A percentile compares a stretch with the other conserved stretches of the same genome.
Conservation (phyloP, 2,797 vertebrate species). For the Craterocephalus amniculus region DNA sequence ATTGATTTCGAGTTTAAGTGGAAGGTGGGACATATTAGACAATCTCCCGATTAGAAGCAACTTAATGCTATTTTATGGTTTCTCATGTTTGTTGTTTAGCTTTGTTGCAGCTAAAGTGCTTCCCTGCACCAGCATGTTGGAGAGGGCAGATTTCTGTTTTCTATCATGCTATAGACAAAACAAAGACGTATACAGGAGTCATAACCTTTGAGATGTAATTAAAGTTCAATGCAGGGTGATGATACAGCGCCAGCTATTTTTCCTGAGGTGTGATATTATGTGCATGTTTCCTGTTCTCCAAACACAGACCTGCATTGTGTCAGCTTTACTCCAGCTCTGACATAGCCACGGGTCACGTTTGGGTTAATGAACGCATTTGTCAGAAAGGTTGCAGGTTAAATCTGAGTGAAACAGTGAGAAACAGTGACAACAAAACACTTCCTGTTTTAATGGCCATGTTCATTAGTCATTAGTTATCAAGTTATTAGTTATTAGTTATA, state of each 20-base stretch:
- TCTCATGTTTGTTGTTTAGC: too few species aligned
- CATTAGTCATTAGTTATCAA: conserved; percentile 38
- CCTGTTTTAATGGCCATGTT: conserved; percentile 54
- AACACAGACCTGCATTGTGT: conserved; percentile 48
- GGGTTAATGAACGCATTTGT: conserved; percentile 48
- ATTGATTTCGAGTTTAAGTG: too few species aligned
- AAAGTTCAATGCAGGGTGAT: neutral
- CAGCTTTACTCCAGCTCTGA: conserved; percentile 50
- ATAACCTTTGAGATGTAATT: neutral
- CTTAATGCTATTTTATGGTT: too few species aligned
- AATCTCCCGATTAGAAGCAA: too few species aligned
- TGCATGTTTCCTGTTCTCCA: conserved; percentile 1
- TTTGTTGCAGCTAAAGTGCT: too few species aligned
- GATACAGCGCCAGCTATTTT: conserved; percentile 1
- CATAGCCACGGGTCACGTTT: conserved; percentile 48
- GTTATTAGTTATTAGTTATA: too few species aligned
- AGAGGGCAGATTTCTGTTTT: too few species aligned
- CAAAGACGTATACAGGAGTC: too few species aligned
- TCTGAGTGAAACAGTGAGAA: conserved; percentile 32
- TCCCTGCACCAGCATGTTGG: too few species aligned
- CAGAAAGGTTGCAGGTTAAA: conserved; percentile 60
- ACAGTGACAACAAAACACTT: conserved; percentile 49
- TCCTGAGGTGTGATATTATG: conserved; percentile 1
- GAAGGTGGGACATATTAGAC: too few species aligned
- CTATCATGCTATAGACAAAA: too few species aligned